Conservation (phyloP, 2,888 invertebrate genomes). For the Pelosia muscerda region DNA sequence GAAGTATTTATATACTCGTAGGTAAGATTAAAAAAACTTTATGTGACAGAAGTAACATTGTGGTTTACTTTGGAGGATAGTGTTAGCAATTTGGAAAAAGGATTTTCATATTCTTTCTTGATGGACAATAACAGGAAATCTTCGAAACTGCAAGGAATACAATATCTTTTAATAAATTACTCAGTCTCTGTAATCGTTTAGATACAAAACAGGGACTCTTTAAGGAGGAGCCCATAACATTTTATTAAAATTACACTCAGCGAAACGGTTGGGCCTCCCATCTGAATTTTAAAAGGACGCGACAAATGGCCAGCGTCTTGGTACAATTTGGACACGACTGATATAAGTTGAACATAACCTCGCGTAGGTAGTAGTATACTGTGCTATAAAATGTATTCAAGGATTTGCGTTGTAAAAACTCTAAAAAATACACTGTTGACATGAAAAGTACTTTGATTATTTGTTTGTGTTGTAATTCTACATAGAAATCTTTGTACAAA, state of each 20-base stretch:
- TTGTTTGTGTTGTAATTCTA: too few species aligned
- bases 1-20: not conserved
- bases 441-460: too few species aligned
- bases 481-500: not conserved
- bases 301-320: not conserved
- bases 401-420: too few species aligned
- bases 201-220: not conserved
- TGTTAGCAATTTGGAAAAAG: not conserved
- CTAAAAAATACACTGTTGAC: too few species aligned
- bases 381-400: too few species aligned
- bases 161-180: not conserved
- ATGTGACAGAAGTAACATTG: too few species aligned
- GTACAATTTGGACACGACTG: not conserved
- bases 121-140: not conserved
- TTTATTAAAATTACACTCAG: not conserved
- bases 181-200: not conserved
- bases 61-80: not conserved
- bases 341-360: not conserved
- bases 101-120: too few species aligned
- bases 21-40: not conserved
- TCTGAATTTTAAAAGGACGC: not conserved
- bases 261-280: not conserved
- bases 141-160: not conserved
- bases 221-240: not conserved
- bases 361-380: too few species aligned